Percentiles rank a stretch among this genome's conserved stretches.
These are phyloP conservation scores for Zaprionus davidi DNA, from an alignment of 1,140 invertebrate species.

Conservation along the genomic window DNA sequence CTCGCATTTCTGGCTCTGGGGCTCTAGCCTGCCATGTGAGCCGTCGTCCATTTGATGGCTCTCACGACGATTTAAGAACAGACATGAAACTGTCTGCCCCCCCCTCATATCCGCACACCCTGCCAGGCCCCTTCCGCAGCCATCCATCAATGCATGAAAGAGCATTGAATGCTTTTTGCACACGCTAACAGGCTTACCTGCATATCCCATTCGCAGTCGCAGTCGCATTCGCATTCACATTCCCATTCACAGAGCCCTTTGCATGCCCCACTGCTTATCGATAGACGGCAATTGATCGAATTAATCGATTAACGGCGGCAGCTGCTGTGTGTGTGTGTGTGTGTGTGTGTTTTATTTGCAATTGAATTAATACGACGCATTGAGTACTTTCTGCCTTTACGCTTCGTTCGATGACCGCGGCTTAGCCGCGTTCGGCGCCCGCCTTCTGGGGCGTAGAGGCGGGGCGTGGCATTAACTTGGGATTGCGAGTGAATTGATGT, in stretches of 20 bases:
- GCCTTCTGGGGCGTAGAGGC: not conserved
- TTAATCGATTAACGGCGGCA: conserved; percentile 24
- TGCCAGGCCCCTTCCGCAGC: not conserved
- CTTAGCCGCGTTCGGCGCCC: not conserved
- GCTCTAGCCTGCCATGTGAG: not conserved
- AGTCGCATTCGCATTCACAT: not conserved
- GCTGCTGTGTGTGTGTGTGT: conserved; percentile 26
- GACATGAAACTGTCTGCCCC: conserved; percentile 9
- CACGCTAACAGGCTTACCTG: conserved; percentile 22
- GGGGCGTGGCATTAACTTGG: not conserved
- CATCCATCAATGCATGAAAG: conserved; percentile 5
- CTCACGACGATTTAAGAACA: conserved; percentile 28
- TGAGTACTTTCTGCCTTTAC: conserved; percentile 1
- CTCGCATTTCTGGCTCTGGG: not conserved
- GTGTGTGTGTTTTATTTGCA: conserved; percentile 19
- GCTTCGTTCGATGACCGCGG: conserved; percentile 3
- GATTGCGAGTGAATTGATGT: not conserved
- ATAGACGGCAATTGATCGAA: conserved; percentile 22
- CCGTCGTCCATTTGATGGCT: conserved; percentile 26
- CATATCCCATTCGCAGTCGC: not conserved
- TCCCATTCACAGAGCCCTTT: not conserved
- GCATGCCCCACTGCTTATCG: conserved; percentile 15
- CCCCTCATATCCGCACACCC: too few species aligned
- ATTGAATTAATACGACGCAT: conserved; percentile 20
- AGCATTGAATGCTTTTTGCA: conserved; percentile 21